Evolutionary conservation across 1,140 invertebrate species (phyloP).

Genomic region (Drosophila burlai): DNA sequence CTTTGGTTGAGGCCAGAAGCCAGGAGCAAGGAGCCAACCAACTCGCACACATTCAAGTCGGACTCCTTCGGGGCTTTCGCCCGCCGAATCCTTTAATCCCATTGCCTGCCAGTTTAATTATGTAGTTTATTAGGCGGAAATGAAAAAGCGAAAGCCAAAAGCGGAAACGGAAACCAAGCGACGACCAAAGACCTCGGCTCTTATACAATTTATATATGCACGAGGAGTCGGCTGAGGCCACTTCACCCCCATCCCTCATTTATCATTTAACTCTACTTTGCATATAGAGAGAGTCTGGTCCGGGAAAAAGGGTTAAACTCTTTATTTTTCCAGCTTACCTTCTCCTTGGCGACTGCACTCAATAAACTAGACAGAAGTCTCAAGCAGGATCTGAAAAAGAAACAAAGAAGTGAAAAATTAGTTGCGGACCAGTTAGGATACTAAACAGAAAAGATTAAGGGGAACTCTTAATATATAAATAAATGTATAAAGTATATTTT

Average conservation of each 20-base stretch:
- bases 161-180: constrained; percentile 76
- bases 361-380: constrained; percentile 67
- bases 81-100: constrained; percentile 80
- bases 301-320: constrained; percentile 60
- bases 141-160: constrained; percentile 83
- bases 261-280: constrained; percentile 72
- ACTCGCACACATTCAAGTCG: constrained; percentile 6
- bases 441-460: background rate
- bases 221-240: constrained; percentile 25
- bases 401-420: constrained; percentile 32
- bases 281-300: constrained; percentile 48
- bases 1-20: constrained; percentile 62
- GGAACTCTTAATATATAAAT: background rate
- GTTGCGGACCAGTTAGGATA: background rate
- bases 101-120: constrained; percentile 84
- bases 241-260: constrained; percentile 22
- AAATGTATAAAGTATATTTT: background rate
- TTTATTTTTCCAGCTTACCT: constrained; percentile 35
- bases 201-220: constrained; percentile 45
- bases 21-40: constrained; percentile 32
- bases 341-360: constrained; percentile 59
- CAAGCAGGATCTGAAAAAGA: constrained; percentile 48
- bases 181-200: constrained; percentile 40
- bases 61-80: constrained; percentile 44
- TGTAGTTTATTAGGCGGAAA: constrained; percentile 84